These are phyloP conservation scores for Trochalopteron elliotii DNA, from an alignment of 2,113 vertebrate genomes.

Conservation along the genomic window DNA sequence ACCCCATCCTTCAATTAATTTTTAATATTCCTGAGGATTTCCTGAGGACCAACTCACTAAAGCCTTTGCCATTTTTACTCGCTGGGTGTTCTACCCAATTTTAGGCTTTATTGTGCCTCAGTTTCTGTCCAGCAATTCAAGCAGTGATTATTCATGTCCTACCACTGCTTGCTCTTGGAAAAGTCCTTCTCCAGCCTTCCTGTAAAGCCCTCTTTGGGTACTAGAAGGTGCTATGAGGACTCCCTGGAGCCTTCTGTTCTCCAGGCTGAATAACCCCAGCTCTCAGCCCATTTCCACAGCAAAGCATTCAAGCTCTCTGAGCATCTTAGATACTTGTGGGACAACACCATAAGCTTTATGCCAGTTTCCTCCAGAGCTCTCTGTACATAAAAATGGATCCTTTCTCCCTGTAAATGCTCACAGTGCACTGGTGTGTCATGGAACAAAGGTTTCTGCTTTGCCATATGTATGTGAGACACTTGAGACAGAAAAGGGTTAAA, in stretches of 20 bases:
- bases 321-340: background rate
- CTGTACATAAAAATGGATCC: background rate
- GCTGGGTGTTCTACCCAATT: background rate
- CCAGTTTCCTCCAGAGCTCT: background rate
- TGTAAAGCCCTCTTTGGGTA: background rate
- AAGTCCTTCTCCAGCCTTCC: background rate
- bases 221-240: background rate
- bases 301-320: background rate
- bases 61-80: background rate
- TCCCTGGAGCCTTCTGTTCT: background rate
- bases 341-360: background rate
- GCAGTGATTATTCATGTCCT: background rate
- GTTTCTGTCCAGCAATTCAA: background rate
- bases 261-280: background rate
- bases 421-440: accelerated
- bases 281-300: background rate
- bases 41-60: background rate
- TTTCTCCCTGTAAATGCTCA: background rate
- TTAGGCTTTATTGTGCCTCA: background rate
- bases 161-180: background rate
- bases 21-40: background rate
- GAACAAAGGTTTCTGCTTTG: background rate
- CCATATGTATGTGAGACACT: background rate
- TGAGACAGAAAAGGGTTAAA: background rate
- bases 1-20: background rate